phyloP scores from a whole-genome alignment of 2,797 vertebrate species.

The Mormyrops boulengeri region DNA sequence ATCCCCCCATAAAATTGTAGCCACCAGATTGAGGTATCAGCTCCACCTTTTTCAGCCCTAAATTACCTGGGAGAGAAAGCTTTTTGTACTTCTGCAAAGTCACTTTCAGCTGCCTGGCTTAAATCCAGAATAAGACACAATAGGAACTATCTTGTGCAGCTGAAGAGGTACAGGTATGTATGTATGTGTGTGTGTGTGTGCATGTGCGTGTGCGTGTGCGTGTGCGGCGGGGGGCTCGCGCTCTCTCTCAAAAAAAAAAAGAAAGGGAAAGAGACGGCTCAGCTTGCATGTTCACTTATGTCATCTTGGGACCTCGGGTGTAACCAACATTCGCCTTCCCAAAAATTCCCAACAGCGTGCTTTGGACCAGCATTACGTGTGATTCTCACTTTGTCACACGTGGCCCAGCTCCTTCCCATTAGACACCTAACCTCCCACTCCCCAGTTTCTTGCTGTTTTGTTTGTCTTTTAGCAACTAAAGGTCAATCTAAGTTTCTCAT shows the following conservation, averaged over 20 bases:
- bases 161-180: not conserved
- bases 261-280: not conserved
- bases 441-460: not conserved
- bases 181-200: not conserved
- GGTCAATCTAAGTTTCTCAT: not conserved
- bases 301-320: no score
- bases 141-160: not conserved
- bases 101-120: not conserved
- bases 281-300: no score
- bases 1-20: not conserved
- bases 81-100: not conserved
- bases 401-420: not conserved
- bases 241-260: not conserved
- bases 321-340: no score
- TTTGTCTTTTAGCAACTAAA: conserved; percentile 10
- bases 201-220: no score
- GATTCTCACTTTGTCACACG: not conserved
- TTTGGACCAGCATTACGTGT: not conserved
- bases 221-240: not conserved
- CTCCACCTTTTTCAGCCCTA: not conserved
- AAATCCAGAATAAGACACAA: not conserved
- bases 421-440: no score
- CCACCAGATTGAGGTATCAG: not conserved
- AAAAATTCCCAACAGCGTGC: not conserved
- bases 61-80: conserved; percentile 5